Percentiles rank a stretch among this genome's conserved stretches.
Conservation (phyloP, 2,797 vertebrate species). For the Cyprinodon diabolis region DNA sequence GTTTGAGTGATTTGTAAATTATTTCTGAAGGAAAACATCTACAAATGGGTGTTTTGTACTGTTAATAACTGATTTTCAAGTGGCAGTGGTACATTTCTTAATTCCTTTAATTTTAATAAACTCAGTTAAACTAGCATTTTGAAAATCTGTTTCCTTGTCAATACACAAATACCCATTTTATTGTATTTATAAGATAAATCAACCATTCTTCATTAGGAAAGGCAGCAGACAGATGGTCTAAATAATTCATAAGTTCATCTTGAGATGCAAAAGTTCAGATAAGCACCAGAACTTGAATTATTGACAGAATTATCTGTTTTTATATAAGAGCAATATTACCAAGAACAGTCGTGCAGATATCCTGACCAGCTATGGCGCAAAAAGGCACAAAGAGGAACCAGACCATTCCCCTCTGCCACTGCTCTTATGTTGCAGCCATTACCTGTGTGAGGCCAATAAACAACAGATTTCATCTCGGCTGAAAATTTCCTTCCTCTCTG, state of each 20-base stretch:
- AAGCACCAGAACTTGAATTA: neutral
- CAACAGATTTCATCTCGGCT: slow-evolving; percentile 60
- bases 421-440: slow-evolving; percentile 30
- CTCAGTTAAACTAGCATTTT: neutral
- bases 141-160: neutral
- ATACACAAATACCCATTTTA: neutral
- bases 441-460: slow-evolving; percentile 63
- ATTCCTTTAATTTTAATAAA: neutral
- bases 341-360: neutral
- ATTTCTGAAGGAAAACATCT: too few relatives aligned
- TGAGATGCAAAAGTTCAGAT: slow-evolving; percentile 19
- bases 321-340: neutral
- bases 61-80: too few relatives aligned
- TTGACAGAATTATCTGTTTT: neutral
- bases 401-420: slow-evolving; percentile 9
- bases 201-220: slow-evolving; percentile 14
- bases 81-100: too few relatives aligned
- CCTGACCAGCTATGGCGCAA: slow-evolving; percentile 2
- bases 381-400: slow-evolving; percentile 17
- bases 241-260: slow-evolving; percentile 13
- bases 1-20: too few relatives aligned
- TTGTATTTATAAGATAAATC: slow-evolving; percentile 17
- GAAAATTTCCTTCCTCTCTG: slow-evolving; percentile 39
- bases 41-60: too few relatives aligned
- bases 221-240: slow-evolving; percentile 3